Base-by-base conservation (phyloP, 2,888 invertebrate genomes). In the Troides oblongomaculatus region DNA sequence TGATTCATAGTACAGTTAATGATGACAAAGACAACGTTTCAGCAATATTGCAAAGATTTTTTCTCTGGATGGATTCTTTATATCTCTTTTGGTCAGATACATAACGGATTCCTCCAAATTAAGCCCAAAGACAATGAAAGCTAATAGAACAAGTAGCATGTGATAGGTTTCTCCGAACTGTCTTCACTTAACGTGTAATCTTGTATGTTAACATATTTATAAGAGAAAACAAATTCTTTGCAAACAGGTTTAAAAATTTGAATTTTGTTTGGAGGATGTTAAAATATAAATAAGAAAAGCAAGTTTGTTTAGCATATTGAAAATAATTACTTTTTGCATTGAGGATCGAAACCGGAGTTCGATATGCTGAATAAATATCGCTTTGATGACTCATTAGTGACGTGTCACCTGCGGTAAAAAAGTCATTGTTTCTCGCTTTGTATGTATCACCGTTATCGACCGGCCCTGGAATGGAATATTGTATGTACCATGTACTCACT, bases 381-480 rank as follows among this genome's bases (percentile, higher is more conserved):
- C 46, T 60, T 56, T 64, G 61, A 60, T 64, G 69, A 69, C 56
- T 69, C 69, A 69, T 64, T 12, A 60, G 56, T 64, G 64, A 64
- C 64, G 64, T 64, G 69, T 61, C 64, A 61, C 5, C 21, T 64
- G 56, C 53, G 39, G 68, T 69, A 30, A 60, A 66, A 23, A 43
- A 18, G 25, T 56, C 62, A 62, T 62, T 65, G 69, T 70, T 46
- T 18, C 58, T 62, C 17, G 21, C 30, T 58, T 56, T 39, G 62
- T 50, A 50, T 50, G 65, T 62, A 62, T 61, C 23, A 23, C 62
- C 39, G 62, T 59, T 70, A 66, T 70, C 62, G 69, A 70, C 59
- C 59, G 62, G 53, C 62, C 53, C 57, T 69, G 58, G 66, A 53
- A 50, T 70, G 62, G n/a, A 66, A 62, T 62, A 69, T 61, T 62